These are phyloP conservation scores for Apogon talboti DNA, from an alignment of 2,797 vertebrate genomes.

Conservation along the genomic window DNA sequence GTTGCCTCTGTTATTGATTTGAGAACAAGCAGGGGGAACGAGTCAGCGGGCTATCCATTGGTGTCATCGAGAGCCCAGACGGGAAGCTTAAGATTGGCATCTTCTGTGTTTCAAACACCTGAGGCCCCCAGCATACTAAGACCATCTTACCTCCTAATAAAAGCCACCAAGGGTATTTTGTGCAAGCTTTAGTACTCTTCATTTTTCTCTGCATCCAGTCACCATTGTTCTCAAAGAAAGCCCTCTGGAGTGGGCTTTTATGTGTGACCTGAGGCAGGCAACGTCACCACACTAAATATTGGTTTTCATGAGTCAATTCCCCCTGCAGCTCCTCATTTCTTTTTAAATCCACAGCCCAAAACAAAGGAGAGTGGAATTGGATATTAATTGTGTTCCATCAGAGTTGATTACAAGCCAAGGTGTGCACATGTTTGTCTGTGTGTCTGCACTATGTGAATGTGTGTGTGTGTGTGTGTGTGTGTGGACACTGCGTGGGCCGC, in stretches of 20 bases:
- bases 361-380: slow-evolving; percentile 68
- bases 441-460: slow-evolving; percentile 40
- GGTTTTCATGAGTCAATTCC: slow-evolving; percentile 55
- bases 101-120: slow-evolving; percentile 48
- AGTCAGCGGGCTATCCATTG: slow-evolving; percentile 55
- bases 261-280: slow-evolving; percentile 48
- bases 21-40: slow-evolving; percentile 58
- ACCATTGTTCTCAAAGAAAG: slow-evolving; percentile 14
- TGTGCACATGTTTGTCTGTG: slow-evolving; percentile 55
- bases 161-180: slow-evolving; percentile 23
- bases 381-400: slow-evolving; percentile 80
- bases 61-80: slow-evolving; percentile 59
- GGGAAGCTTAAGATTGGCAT: slow-evolving; percentile 59
- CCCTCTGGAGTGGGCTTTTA: slow-evolving; percentile 7
- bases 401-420: slow-evolving; percentile 71
- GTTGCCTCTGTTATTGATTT: slow-evolving; percentile 74
- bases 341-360: slow-evolving; percentile 69
- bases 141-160: slow-evolving; percentile 31
- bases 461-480: slow-evolving; percentile 55
- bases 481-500: slow-evolving; percentile 69
- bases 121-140: slow-evolving; percentile 54
- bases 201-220: slow-evolving; percentile 20
- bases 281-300: slow-evolving; percentile 58
- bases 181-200: slow-evolving; percentile 13
- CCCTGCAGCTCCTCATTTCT: slow-evolving; percentile 47